Evolutionary conservation across 1,140 invertebrate species (phyloP), one percentile per base, ranked within the genome.

Genomic region (Dreissena polymorpha): DNA sequence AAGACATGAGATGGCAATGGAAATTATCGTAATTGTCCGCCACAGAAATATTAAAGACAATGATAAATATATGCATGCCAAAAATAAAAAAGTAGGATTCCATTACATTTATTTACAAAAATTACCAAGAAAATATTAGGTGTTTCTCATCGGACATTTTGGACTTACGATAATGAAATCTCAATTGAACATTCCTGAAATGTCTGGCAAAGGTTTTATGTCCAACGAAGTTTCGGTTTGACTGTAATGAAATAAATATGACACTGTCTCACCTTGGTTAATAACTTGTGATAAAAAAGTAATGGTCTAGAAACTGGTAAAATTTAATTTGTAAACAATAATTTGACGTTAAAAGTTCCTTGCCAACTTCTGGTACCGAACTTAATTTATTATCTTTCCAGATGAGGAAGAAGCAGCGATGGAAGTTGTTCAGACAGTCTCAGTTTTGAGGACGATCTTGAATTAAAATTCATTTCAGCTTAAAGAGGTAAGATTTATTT

Each of bases 191-290:
- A 2, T 63, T 63, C 60, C 60, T 63, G 60, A 63, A 63, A 63
- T 63, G 18, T 2, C 23, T 63, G 18, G 60, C 7, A n/a, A 63
- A 63, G 23, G 60, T n/a, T 63, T 63, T 2, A 63, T 63, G 60
- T 63, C 60, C 60, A 63, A 63, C 18, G 60, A 63, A 63, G 23
- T 63, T 63, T 63, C 23, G 60, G 60, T 63, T 63, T 63, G 60
- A 63, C 60, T 63, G 60, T 63, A 63, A 63, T 63, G 60, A 63
- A 63, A 63, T 63, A 63, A 63, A 63, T 63, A 63, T 63, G 60
- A 63, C 60, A 63, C 60, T 63, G 60, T 63, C 60, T 63, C 60
- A 63, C 60, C 60, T 5, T 63, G 60, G 60, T 63, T 63, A 25
- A 63, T 63, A 63, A 63, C 60, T 63, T 63, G 10, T 25, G 23